Evolutionary conservation across 2,888 invertebrate genomes (phyloP).

Genomic region (Conchocele bisecta): DNA sequence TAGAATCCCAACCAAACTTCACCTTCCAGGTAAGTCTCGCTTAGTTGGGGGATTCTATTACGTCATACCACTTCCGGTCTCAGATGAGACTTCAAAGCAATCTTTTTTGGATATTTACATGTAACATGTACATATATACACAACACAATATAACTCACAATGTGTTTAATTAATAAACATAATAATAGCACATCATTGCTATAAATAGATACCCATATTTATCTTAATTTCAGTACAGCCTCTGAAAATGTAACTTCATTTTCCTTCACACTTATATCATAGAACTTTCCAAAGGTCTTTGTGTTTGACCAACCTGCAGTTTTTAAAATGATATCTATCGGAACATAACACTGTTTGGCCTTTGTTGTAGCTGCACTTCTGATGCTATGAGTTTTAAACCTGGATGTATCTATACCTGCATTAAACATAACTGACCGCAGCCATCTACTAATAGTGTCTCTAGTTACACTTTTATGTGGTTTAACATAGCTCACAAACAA

Average conservation of each 20-base stretch:
- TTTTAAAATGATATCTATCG: too few species aligned
- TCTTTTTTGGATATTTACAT: too few species aligned
- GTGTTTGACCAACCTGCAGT: too few species aligned
- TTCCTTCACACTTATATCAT: background rate
- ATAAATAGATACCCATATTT: too few species aligned
- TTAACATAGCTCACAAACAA: slow-evolving; percentile 35
- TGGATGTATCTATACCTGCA: background rate
- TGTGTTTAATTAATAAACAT: too few species aligned
- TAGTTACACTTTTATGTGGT: slow-evolving; percentile 29
- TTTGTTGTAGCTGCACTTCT: background rate
- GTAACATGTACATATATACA: too few species aligned
- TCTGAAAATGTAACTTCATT: background rate
- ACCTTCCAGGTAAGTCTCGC: slow-evolving; percentile 35
- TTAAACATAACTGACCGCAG: background rate
- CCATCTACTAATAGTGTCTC: slow-evolving; percentile 12
- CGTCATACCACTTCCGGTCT: slow-evolving; percentile 42
- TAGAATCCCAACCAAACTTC: slow-evolving; percentile 43
- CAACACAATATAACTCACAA: too few species aligned
- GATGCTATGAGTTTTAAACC: slow-evolving; percentile 1
- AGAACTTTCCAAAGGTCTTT: slow-evolving; percentile 25
- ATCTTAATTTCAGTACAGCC: slow-evolving; percentile 8
- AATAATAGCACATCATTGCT: too few species aligned
- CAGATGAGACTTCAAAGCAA: slow-evolving; percentile 47
- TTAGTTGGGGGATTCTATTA: slow-evolving; percentile 41
- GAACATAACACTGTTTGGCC: too few species aligned